Conservation (phyloP, 2,797 vertebrate genomes). For the Chrysocyon brachyurus region DNA sequence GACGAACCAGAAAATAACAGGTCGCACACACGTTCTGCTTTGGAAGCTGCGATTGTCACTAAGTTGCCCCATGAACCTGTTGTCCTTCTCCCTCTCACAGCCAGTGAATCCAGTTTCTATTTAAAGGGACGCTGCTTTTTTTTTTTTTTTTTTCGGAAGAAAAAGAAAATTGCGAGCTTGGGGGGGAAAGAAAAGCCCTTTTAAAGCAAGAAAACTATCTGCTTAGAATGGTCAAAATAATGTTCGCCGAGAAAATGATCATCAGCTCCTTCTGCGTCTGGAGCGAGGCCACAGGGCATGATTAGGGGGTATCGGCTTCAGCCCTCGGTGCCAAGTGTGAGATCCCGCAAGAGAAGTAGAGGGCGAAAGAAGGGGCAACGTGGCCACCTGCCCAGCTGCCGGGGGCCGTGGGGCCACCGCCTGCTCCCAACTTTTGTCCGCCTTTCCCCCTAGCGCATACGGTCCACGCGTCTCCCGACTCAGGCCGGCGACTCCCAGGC, state of each 20-base stretch:
- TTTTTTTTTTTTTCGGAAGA: background rate
- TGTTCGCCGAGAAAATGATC: conserved; percentile 38
- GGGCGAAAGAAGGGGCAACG: background rate
- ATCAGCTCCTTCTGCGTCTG: background rate
- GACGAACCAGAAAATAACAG: conserved; percentile 61
- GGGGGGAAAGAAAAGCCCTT: background rate
- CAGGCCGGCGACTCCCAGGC: background rate
- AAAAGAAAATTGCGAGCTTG: background rate
- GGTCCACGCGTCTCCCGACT: conserved; percentile 54
- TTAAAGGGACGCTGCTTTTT: conserved; percentile 64
- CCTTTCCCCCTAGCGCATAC: background rate
- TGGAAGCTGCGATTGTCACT: conserved; percentile 52
- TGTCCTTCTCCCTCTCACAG: background rate
- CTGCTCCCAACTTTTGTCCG: conserved; percentile 73
- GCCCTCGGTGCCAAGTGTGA: conserved; percentile 26
- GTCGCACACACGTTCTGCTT: conserved; percentile 7
- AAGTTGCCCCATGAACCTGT: conserved; percentile 70
- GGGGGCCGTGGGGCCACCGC: background rate
- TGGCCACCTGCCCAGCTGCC: conserved; percentile 7
- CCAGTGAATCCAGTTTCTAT: conserved; percentile 60
- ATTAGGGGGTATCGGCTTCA: conserved; percentile 30
- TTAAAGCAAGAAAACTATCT: conserved; percentile 41
- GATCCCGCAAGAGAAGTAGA: background rate
- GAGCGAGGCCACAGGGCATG: conserved; percentile 53
- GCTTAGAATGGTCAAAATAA: conserved; percentile 51